Conservation (phyloP, 2,113 vertebrate species). For the Colaptes auratus region DNA sequence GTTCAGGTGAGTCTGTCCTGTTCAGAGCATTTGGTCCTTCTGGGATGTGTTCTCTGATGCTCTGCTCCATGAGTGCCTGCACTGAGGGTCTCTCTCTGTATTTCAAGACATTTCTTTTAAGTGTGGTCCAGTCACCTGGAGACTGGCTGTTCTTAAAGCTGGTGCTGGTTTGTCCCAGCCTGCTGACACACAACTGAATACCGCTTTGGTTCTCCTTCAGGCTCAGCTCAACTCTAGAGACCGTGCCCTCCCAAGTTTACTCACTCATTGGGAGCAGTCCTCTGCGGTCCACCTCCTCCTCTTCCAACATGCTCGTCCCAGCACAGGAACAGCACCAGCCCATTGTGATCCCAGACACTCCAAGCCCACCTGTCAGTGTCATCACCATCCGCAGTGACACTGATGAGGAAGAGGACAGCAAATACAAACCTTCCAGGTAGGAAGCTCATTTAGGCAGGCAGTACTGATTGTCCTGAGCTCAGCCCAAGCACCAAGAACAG, state of each 20-base stretch:
- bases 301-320: slow-evolving; percentile 80
- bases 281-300: slow-evolving; percentile 78
- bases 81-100: neutral
- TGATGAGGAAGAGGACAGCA: slow-evolving; percentile 94
- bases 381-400: slow-evolving; percentile 99
- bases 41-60: accelerated
- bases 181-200: neutral
- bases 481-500: neutral
- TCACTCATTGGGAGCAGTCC: slow-evolving; percentile 85
- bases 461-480: neutral
- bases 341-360: slow-evolving; percentile 96
- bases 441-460: neutral
- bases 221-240: slow-evolving; percentile 78
- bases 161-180: neutral
- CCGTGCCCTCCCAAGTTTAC: slow-evolving; percentile 80
- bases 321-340: slow-evolving; percentile 87
- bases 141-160: neutral
- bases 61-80: neutral
- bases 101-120: neutral
- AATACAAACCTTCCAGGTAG: slow-evolving; percentile 85
- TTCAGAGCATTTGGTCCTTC: neutral
- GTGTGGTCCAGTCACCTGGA: neutral
- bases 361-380: slow-evolving; percentile 95
- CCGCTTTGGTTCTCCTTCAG: slow-evolving; percentile 70
- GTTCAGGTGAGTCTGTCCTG: neutral